Evolutionary conservation across 1,140 invertebrate species (phyloP).

Genomic region (Drosophila lini): DNA sequence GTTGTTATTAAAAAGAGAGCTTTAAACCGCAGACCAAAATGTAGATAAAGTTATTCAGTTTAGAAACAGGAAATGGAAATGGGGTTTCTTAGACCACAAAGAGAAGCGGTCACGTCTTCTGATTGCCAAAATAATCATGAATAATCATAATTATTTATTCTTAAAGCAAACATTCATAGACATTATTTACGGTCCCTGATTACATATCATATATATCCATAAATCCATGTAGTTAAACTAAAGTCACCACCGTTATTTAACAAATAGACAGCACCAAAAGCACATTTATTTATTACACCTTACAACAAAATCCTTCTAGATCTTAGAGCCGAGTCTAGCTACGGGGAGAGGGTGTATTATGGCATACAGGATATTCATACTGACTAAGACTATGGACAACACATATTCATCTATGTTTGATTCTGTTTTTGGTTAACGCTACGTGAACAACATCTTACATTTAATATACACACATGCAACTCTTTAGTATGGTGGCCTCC

Average conservation of each 20-base stretch:
- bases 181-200: background rate
- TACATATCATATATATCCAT: background rate
- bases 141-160: too few species aligned
- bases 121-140: background rate
- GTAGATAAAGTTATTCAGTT: background rate
- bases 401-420: slow-evolving; percentile 5
- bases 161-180: too few species aligned
- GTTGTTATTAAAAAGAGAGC: background rate
- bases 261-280: slow-evolving; percentile 34
- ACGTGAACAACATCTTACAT: slow-evolving; percentile 22
- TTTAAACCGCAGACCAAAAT: background rate
- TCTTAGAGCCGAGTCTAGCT: slow-evolving; percentile 22
- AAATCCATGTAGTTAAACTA: background rate
- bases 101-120: background rate
- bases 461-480: slow-evolving; percentile 14
- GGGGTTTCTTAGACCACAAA: background rate
- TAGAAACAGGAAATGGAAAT: background rate
- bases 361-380: slow-evolving; percentile 18
- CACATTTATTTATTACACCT: slow-evolving; percentile 39
- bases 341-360: slow-evolving; percentile 14
- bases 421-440: slow-evolving; percentile 32
- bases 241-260: slow-evolving; percentile 2
- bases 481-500: slow-evolving; percentile 1
- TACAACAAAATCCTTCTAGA: slow-evolving; percentile 24
- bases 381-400: slow-evolving; percentile 18